A percentile compares a stretch with the other conserved stretches of the same genome.
Conservation (phyloP, 1,140 invertebrate genomes). For the Drosophila kanapiae region DNA sequence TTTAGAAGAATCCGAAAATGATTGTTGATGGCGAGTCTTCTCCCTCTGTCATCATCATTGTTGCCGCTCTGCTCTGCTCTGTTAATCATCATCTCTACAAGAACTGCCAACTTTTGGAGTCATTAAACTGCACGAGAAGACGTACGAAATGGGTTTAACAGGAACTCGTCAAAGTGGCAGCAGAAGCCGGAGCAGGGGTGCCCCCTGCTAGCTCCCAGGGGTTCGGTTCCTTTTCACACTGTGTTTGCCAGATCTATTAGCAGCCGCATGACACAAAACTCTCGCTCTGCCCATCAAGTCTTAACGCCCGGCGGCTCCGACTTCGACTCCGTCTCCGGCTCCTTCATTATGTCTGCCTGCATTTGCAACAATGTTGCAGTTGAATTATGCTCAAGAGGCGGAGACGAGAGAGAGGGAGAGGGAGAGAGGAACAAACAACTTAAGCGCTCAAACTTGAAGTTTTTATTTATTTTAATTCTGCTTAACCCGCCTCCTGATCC, state of each 20-base stretch:
- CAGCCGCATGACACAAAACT: constrained; percentile 56
- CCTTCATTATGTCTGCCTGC: constrained; percentile 68
- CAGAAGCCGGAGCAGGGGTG: not conserved
- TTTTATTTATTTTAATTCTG: constrained; percentile 82
- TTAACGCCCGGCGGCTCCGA: constrained; percentile 1
- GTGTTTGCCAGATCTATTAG: constrained; percentile 76
- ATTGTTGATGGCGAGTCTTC: constrained; percentile 1
- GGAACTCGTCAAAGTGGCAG: constrained; percentile 39
- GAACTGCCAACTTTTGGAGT: constrained; percentile 16
- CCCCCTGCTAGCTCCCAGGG: constrained; percentile 5
- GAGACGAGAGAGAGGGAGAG: not conserved
- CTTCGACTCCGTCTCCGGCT: constrained; percentile 16
- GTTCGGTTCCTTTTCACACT: constrained; percentile 55
- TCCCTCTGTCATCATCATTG: constrained; percentile 7
- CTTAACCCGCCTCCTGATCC: constrained; percentile 10
- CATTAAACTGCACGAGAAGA: constrained; percentile 28
- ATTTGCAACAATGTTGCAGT: constrained; percentile 76
- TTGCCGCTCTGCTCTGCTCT: constrained; percentile 1
- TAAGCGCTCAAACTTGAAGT: constrained; percentile 77
- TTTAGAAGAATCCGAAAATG: not conserved
- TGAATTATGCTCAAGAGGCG: constrained; percentile 75
- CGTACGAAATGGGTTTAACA: constrained; percentile 52
- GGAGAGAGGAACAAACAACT: constrained; percentile 74
- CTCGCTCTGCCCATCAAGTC: constrained; percentile 53
- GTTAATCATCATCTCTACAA: constrained; percentile 27